These are phyloP conservation scores for Catharus ustulatus DNA, from an alignment of 2,797 vertebrate genomes.

Conservation along the genomic window DNA sequence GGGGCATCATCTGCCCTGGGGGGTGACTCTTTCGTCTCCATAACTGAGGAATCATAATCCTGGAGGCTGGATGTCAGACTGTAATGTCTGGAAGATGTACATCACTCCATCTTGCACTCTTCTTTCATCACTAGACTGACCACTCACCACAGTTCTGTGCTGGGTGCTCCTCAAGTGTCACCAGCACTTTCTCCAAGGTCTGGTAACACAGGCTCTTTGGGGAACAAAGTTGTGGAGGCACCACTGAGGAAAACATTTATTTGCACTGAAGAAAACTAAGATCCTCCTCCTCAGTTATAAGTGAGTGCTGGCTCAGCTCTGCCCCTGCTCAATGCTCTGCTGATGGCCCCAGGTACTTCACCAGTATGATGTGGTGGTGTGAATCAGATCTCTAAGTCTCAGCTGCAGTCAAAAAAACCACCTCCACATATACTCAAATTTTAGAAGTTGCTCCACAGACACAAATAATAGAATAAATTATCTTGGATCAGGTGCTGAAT, in stretches of 20 bases:
- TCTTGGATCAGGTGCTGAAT: neutral
- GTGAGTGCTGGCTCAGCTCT: neutral
- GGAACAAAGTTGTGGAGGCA: neutral
- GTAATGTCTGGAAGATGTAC: neutral
- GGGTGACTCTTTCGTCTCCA: neutral
- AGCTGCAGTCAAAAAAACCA: neutral
- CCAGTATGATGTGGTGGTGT: neutral
- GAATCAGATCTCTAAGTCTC: neutral
- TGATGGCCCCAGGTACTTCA: neutral
- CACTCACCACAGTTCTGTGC: neutral
- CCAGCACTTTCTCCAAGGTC: rapidly evolving
- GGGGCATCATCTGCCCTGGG: neutral
- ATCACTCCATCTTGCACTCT: neutral
- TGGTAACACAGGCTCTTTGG: rapidly evolving
- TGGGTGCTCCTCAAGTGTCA: neutral
- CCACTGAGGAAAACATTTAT: neutral
- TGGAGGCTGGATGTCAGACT: neutral
- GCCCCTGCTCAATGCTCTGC: neutral
- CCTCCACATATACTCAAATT: neutral
- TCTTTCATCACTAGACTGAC: neutral
- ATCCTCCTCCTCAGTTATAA: neutral
- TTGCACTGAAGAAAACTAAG: neutral
- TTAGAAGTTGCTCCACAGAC: neutral
- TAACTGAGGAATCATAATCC: neutral
- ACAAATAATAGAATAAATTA: neutral